Percentiles rank a stretch among this genome's conserved stretches.
Evolutionary conservation across 2,113 vertebrate genomes (phyloP).

Genomic region (Chloropsis hardwickii): DNA sequence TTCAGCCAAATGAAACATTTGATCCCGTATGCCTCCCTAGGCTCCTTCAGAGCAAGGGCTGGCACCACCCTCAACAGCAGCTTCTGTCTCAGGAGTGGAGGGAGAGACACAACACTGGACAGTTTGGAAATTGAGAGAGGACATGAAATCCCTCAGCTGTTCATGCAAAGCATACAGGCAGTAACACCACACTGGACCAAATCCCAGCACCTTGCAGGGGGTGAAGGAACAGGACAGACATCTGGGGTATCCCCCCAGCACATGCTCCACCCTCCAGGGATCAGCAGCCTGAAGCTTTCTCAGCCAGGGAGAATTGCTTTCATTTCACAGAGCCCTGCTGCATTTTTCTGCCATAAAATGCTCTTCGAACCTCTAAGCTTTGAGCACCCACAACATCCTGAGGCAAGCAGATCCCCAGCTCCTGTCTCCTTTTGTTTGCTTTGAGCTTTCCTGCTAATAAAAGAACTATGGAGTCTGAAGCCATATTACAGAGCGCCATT

Average conservation of each 20-base stretch:
- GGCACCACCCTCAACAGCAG: neutral
- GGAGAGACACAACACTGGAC: fast-evolving
- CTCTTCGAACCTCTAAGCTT: slow-evolving; percentile 11
- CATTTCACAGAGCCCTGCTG: neutral
- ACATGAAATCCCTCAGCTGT: neutral
- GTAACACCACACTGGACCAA: neutral
- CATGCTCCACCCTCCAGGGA: neutral
- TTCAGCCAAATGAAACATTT: neutral
- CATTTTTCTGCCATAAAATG: neutral
- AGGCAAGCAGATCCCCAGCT: slow-evolving; percentile 12
- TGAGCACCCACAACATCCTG: neutral
- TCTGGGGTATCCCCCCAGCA: neutral
- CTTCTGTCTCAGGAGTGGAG: neutral
- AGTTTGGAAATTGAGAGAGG: neutral
- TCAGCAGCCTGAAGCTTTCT: neutral
- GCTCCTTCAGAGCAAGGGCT: neutral
- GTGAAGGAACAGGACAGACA: neutral
- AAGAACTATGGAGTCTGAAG: neutral
- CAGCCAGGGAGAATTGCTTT: neutral
- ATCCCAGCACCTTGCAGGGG: neutral
- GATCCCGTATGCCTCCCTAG: neutral
- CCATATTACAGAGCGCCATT: neutral
- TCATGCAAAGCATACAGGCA: fast-evolving
- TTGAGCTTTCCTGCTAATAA: neutral
- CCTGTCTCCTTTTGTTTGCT: neutral